These are phyloP conservation scores for Euura saliciscinereae DNA, from an alignment of 1,140 invertebrate species.

Conservation along the genomic window DNA sequence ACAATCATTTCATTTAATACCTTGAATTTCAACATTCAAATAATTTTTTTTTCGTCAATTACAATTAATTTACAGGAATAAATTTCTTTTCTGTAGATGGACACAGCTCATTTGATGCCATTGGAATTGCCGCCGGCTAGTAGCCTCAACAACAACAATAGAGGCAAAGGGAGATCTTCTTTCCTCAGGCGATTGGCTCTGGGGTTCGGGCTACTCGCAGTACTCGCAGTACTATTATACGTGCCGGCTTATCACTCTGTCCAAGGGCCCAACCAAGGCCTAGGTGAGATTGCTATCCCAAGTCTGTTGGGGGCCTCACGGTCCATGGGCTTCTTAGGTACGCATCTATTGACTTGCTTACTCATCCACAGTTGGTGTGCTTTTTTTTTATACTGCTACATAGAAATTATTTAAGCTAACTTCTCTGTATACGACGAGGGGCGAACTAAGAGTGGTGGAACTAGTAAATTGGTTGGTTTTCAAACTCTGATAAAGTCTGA, in stretches of 20 bases:
- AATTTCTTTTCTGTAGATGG: conserved; percentile 36
- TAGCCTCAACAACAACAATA: conserved; percentile 34
- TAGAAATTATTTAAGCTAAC: too few relatives aligned
- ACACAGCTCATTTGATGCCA: conserved; percentile 40
- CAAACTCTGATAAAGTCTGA: too few relatives aligned
- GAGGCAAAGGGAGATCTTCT: conserved; percentile 44
- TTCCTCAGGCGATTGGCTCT: conserved; percentile 48
- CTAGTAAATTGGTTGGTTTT: too few relatives aligned
- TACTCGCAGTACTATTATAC: conserved; percentile 49
- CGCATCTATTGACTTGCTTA: conserved; percentile 35
- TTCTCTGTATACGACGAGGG: too few relatives aligned
- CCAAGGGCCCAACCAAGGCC: conserved; percentile 49
- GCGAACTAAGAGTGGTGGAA: too few relatives aligned
- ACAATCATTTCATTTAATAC: too few relatives aligned
- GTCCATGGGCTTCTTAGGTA: conserved; percentile 50
- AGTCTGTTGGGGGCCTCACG: conserved; percentile 40
- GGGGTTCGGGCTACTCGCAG: conserved; percentile 49
- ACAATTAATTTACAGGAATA: too few relatives aligned
- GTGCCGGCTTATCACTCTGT: conserved; percentile 56
- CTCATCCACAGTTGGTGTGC: not conserved
- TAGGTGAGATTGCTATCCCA: conserved; percentile 51
- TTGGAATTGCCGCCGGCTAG: conserved; percentile 43
- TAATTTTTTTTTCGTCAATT: too few relatives aligned
- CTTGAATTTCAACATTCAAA: too few relatives aligned
- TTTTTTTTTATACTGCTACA: too few relatives aligned